Evolutionary conservation across 2,113 vertebrate genomes (phyloP).

Genomic region (Rousettus leschenaultii): DNA sequence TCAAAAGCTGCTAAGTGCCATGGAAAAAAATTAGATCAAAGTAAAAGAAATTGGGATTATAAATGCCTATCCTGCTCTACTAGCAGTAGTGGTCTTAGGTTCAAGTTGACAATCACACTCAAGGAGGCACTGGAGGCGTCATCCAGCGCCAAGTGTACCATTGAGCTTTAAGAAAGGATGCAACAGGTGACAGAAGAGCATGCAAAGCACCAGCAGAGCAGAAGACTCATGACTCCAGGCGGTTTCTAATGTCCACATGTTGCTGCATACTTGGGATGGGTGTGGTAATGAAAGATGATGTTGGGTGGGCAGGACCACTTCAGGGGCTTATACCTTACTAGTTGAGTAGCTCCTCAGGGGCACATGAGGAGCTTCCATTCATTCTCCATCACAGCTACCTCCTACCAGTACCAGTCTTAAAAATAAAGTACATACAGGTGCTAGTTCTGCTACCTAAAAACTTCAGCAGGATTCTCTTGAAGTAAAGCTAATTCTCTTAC

Average conservation of each 20-base stretch:
- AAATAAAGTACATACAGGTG: neutral
- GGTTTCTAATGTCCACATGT: neutral
- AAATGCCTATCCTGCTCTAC: neutral
- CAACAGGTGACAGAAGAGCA: neutral
- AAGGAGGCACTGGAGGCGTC: neutral
- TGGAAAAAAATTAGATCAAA: neutral
- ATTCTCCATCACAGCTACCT: neutral
- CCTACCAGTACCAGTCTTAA: neutral
- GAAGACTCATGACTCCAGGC: neutral
- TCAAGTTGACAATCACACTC: neutral
- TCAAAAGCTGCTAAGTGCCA: neutral
- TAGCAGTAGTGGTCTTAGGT: neutral
- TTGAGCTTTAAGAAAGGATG: neutral
- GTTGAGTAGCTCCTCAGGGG: neutral
- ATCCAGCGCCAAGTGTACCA: neutral
- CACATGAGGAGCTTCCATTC: neutral
- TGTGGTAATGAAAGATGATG: neutral
- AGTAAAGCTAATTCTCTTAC: neutral
- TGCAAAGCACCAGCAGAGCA: neutral
- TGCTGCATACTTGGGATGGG: too few species aligned
- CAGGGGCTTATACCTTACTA: neutral
- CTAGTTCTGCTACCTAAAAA: neutral
- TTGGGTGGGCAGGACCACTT: neutral
- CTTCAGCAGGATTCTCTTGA: neutral
- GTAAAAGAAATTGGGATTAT: neutral